Evolutionary conservation across 2,888 invertebrate genomes (phyloP).

Genomic region (Muscina levida): DNA sequence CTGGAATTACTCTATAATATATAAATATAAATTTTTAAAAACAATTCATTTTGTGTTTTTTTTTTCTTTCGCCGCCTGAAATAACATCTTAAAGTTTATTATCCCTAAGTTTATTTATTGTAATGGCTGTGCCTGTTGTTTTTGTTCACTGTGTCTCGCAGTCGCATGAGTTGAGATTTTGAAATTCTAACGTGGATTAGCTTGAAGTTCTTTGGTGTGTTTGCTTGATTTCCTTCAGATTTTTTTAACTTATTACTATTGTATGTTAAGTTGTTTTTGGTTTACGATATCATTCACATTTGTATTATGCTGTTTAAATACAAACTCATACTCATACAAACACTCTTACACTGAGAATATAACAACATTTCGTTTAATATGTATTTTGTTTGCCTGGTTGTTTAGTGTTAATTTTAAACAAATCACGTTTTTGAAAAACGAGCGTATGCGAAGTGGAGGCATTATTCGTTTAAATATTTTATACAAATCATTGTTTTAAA

Average conservation of each 20-base stretch:
- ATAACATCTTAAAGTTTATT: constrained; percentile 34
- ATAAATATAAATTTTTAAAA: too few species aligned
- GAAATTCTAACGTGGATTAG: background rate
- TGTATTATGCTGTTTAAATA: too few species aligned
- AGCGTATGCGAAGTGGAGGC: background rate
- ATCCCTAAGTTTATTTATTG: constrained; percentile 28
- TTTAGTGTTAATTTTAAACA: constrained; percentile 50
- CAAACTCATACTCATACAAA: too few species aligned
- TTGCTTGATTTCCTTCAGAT: background rate
- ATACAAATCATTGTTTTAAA: constrained; percentile 62
- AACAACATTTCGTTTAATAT: too few species aligned
- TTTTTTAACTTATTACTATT: background rate
- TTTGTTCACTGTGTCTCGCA: background rate
- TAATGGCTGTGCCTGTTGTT: constrained; percentile 5
- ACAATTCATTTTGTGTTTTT: background rate
- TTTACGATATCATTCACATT: too few species aligned
- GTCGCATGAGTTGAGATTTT: background rate
- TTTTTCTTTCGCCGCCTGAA: background rate
- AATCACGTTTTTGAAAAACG: constrained; percentile 54
- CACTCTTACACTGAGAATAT: too few species aligned
- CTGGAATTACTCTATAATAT: too few species aligned
- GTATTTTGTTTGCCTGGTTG: too few species aligned
- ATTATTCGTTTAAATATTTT: constrained; percentile 45
- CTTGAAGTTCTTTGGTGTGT: background rate
- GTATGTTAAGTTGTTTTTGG: too few species aligned